Percentiles rank a stretch among this genome's conserved stretches.
Evolutionary conservation across 1,140 invertebrate species (phyloP).

Genomic region (Drosophila sp.): DNA sequence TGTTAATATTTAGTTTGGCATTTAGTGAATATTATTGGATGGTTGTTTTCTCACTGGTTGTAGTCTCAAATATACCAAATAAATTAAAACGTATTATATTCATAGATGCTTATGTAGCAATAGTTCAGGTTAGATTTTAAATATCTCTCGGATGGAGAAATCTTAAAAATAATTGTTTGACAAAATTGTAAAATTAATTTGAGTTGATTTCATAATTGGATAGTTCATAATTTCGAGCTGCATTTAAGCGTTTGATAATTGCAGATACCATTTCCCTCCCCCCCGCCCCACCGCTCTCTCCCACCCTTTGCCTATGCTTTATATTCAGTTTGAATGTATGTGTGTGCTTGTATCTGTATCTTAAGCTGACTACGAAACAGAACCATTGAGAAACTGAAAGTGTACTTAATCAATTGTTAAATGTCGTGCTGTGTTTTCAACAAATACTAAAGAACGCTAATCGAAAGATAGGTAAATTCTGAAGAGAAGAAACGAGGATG

Average conservation of each 20-base stretch:
- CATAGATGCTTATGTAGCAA: too few relatives aligned
- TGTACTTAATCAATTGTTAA: conserved; percentile 75
- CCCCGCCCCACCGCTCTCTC: neutral
- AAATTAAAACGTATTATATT: too few relatives aligned
- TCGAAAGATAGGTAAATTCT: neutral
- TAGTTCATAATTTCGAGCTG: neutral
- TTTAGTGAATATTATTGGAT: conserved; percentile 10
- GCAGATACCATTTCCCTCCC: neutral
- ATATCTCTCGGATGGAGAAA: too few relatives aligned
- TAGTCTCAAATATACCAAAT: conserved; percentile 34
- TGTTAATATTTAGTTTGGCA: conserved; percentile 13
- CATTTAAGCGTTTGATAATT: neutral
- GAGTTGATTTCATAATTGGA: too few relatives aligned
- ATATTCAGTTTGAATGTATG: conserved; percentile 5
- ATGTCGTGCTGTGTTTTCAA: conserved; percentile 73
- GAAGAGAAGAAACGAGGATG: neutral
- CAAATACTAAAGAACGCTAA: conserved; percentile 13
- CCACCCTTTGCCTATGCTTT: neutral
- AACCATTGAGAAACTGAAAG: conserved; percentile 63
- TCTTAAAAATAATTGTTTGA: too few relatives aligned
- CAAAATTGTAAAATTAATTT: too few relatives aligned
- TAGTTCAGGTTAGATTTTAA: too few relatives aligned
- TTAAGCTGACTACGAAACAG: conserved; percentile 22
- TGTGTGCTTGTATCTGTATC: conserved; percentile 27
- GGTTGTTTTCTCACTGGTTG: conserved; percentile 16